Percentiles rank a stretch among this genome's conserved stretches.
phyloP scores from a whole-genome alignment of 2,113 vertebrate genomes.

The Serilophus lunatus region DNA sequence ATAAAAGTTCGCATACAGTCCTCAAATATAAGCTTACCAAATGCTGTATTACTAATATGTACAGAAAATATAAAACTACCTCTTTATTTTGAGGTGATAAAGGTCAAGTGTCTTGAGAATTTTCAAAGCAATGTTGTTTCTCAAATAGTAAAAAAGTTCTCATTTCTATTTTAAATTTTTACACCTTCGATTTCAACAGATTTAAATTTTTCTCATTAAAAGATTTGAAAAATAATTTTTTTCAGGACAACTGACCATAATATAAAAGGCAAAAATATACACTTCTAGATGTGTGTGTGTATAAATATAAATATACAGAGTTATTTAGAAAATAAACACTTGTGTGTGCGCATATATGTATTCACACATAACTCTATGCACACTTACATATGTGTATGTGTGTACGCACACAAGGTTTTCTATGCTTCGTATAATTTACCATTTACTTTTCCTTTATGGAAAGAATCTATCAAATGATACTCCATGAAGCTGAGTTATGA shows the following conservation, averaged over 20 bases:
- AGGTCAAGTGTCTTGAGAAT: background rate
- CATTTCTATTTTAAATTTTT: background rate
- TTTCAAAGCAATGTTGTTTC: background rate
- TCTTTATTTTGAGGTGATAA: background rate
- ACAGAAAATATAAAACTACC: background rate
- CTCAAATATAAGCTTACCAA: background rate
- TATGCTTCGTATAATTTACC: background rate
- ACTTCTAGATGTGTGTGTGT: background rate
- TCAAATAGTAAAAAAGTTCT: background rate
- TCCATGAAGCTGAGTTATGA: background rate
- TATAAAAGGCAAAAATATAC: background rate
- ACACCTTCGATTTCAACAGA: background rate
- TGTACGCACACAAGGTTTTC: background rate
- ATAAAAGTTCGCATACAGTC: background rate
- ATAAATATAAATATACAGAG: too few relatives aligned
- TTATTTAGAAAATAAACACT: background rate
- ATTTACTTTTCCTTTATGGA: background rate
- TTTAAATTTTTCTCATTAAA: background rate
- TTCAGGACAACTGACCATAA: background rate
- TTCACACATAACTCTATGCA: background rate
- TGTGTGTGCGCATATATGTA: accelerated
- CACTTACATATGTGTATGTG: background rate
- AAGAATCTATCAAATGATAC: background rate
- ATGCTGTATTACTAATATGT: background rate
- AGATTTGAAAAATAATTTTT: background rate